A percentile compares a stretch with the other conserved stretches of the same genome.
phyloP scores from a whole-genome alignment of 1,140 invertebrate genomes.

The Drosophila parabipectinata region DNA sequence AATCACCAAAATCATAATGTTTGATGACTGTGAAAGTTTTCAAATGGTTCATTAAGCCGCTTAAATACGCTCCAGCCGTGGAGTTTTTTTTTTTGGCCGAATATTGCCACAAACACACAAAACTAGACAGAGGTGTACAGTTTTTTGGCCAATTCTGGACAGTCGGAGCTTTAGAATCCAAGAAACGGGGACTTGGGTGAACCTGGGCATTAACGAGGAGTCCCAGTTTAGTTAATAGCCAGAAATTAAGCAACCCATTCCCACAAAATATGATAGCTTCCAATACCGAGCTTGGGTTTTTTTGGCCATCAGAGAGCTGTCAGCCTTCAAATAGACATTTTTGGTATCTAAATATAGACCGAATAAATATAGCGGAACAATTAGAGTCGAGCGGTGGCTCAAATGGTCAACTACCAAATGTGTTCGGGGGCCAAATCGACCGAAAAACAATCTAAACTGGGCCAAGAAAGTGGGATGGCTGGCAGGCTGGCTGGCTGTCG shows the following conservation, averaged over 20 bases:
- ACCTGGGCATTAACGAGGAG: slow-evolving; percentile 19
- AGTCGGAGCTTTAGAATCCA: slow-evolving; percentile 29
- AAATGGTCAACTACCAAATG: slow-evolving; percentile 3
- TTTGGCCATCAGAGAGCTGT: slow-evolving; percentile 23
- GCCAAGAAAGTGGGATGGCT: not conserved
- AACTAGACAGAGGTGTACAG: slow-evolving; percentile 20
- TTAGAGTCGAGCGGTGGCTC: slow-evolving; percentile 25
- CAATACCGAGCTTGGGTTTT: slow-evolving; percentile 8
- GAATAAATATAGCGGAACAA: slow-evolving; percentile 44
- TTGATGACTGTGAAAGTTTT: slow-evolving; percentile 78
- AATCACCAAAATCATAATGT: slow-evolving; percentile 74
- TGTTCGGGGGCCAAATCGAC: not conserved
- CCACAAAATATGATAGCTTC: slow-evolving; percentile 4
- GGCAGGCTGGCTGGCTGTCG: no score
- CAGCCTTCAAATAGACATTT: slow-evolving; percentile 39
- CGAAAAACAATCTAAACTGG: not conserved
- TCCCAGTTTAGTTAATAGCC: slow-evolving; percentile 18
- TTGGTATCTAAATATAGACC: slow-evolving; percentile 34
- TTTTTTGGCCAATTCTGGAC: slow-evolving; percentile 27
- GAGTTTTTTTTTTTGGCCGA: not conserved
- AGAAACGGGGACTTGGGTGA: slow-evolving; percentile 29
- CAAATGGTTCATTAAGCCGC: slow-evolving; percentile 78
- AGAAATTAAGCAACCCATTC: slow-evolving; percentile 19
- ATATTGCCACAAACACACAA: not conserved
- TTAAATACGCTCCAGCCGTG: slow-evolving; percentile 53